Conservation (phyloP, 2,797 vertebrate species). For the Phyllotis vaccarum region DNA sequence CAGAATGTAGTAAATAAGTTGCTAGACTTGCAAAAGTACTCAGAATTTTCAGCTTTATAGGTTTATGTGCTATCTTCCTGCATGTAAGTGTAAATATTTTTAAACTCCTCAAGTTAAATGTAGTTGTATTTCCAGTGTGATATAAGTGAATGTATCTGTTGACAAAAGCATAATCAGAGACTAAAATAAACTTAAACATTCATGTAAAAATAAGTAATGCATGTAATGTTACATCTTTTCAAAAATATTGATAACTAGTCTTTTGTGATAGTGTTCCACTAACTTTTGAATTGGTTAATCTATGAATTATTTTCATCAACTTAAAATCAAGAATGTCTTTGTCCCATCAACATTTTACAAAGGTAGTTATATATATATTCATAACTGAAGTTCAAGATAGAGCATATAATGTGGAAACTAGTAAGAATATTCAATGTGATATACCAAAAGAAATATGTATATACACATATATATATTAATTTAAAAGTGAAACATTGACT, state of each 20-base stretch:
- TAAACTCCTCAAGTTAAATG: not conserved
- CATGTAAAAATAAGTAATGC: not conserved
- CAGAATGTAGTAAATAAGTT: not conserved
- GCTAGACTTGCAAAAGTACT: not conserved
- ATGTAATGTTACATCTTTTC: not conserved
- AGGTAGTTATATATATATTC: conserved; percentile 21
- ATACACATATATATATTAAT: not conserved
- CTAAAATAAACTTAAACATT: conserved; percentile 25
- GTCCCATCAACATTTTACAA: not conserved
- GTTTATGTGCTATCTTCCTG: not conserved
- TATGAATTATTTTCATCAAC: not conserved
- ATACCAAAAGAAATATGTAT: not conserved
- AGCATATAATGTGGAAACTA: not conserved
- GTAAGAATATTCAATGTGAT: not conserved
- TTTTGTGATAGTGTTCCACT: not conserved
- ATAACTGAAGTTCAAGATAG: not conserved
- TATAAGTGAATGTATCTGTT: not conserved
- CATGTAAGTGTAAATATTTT: not conserved
- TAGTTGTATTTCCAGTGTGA: not conserved
- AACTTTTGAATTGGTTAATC: not conserved
- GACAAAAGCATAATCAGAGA: not conserved
- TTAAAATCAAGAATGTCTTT: not conserved
- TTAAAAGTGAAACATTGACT: not conserved
- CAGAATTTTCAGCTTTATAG: not conserved
- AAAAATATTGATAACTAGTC: not conserved